Conservation (phyloP, 2,888 invertebrate genomes). For the Ophion ventricosus region DNA sequence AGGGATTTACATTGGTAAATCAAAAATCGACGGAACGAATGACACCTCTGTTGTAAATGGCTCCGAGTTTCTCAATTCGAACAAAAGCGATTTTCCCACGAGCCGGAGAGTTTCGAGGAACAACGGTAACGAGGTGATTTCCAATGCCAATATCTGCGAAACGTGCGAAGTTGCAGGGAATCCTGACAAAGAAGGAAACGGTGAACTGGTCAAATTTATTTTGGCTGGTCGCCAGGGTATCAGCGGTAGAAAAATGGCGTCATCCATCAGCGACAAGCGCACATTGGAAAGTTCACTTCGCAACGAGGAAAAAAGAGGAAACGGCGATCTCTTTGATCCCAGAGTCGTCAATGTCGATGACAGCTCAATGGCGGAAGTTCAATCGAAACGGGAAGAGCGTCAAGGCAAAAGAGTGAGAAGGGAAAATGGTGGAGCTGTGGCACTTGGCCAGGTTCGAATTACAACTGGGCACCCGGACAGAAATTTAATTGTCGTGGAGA, state of each 20-base stretch:
- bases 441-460: slow-evolving; percentile 42
- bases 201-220: slow-evolving; percentile 7
- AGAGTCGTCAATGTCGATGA: background rate
- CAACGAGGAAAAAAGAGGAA: slow-evolving; percentile 5
- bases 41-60: slow-evolving; percentile 35
- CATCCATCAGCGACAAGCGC: slow-evolving; percentile 10
- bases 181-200: background rate
- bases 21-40: slow-evolving; percentile 30
- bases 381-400: slow-evolving; percentile 26
- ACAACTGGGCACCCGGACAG: background rate
- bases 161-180: slow-evolving; percentile 29
- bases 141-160: slow-evolving; percentile 19
- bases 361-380: slow-evolving; percentile 33
- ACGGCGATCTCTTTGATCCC: slow-evolving; percentile 13
- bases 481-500: slow-evolving; percentile 31
- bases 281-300: slow-evolving; percentile 19
- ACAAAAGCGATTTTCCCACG: slow-evolving; percentile 4
- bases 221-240: background rate
- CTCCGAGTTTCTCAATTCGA: slow-evolving; percentile 40
- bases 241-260: slow-evolving; percentile 1
- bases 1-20: slow-evolving; percentile 11
- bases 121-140: slow-evolving; percentile 11
- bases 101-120: background rate
- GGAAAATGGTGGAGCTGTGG: slow-evolving; percentile 18
- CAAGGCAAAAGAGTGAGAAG: slow-evolving; percentile 2